phyloP scores from a whole-genome alignment of 2,113 vertebrate genomes.

The Otocyon megalotis region DNA sequence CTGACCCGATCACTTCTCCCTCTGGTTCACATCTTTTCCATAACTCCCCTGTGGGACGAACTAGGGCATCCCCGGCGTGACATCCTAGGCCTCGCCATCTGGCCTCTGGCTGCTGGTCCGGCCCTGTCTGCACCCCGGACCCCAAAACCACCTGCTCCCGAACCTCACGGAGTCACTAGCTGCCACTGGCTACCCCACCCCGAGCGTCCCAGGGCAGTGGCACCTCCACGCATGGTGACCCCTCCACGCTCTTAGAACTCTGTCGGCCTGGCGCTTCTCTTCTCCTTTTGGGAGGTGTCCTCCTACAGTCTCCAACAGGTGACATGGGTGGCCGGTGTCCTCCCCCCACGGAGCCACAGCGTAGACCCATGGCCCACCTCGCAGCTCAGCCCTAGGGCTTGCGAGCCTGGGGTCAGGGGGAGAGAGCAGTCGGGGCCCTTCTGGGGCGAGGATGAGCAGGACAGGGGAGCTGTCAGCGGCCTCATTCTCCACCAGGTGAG shows the following conservation, averaged over 20 bases:
- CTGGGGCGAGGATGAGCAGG: neutral
- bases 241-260: neutral
- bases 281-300: neutral
- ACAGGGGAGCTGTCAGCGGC: neutral
- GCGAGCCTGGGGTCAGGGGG: neutral
- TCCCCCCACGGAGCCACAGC: neutral
- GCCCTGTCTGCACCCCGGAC: neutral
- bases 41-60: neutral
- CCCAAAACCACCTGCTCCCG: neutral
- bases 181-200: neutral
- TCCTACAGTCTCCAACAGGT: neutral
- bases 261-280: neutral
- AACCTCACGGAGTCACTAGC: no score
- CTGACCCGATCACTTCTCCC: neutral
- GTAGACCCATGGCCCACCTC: neutral
- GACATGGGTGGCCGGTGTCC: neutral
- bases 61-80: no score
- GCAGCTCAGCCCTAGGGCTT: neutral
- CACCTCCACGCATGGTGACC: neutral
- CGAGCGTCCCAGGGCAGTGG: accelerated
- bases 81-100: neutral
- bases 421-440: neutral
- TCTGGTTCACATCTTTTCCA: neutral
- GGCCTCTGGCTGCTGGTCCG: neutral
- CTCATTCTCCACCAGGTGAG: no score